phyloP scores from a whole-genome alignment of 1,140 invertebrate genomes.

The Sinonovacula constricta region DNA sequence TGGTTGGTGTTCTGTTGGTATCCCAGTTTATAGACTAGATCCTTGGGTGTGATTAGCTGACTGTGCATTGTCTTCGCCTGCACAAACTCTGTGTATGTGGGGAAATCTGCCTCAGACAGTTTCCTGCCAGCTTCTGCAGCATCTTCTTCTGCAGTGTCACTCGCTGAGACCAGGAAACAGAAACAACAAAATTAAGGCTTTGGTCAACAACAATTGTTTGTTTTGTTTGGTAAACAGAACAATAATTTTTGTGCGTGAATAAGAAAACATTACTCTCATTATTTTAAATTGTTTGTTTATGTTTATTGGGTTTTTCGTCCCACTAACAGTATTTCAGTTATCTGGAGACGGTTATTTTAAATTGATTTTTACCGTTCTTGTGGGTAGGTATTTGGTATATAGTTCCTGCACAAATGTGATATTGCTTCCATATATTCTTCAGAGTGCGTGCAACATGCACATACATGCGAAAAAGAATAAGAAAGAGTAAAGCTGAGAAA shows the following conservation, averaged over 20 bases:
- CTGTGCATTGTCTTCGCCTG: conserved; percentile 1
- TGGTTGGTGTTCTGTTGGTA: conserved; percentile 6
- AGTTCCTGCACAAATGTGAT: too few relatives aligned
- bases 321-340: too few relatives aligned
- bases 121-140: neutral
- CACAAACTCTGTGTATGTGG: conserved; percentile 23
- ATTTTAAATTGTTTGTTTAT: neutral
- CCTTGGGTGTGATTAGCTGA: conserved; percentile 17
- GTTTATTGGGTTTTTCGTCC: neutral
- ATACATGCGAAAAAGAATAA: too few relatives aligned
- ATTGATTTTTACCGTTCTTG: too few relatives aligned
- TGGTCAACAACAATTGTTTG: too few relatives aligned
- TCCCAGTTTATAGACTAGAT: conserved; percentile 44
- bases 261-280: neutral
- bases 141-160: neutral
- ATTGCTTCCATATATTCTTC: too few relatives aligned
- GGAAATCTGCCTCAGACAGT: conserved; percentile 14
- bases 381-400: too few relatives aligned
- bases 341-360: too few relatives aligned
- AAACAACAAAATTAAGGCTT: neutral
- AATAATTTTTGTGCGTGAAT: neutral
- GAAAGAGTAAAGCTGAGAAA: too few relatives aligned
- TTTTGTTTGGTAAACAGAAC: neutral
- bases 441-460: too few relatives aligned
- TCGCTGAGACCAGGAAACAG: neutral